phyloP scores from a whole-genome alignment of 2,888 invertebrate genomes.

The Plusia festucae region DNA sequence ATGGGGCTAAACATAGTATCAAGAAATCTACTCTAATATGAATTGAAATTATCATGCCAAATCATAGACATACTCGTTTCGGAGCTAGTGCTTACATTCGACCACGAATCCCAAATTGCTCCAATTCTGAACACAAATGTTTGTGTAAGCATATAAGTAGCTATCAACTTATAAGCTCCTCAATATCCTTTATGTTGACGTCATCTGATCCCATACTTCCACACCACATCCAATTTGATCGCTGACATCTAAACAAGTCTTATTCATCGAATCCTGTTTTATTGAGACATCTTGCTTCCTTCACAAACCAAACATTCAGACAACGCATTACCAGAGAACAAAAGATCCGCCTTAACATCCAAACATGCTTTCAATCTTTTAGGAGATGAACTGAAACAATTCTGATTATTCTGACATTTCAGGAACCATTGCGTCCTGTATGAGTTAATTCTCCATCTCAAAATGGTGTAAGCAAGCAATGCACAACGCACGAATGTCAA shows the following conservation, averaged over 20 bases:
- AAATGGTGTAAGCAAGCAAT: not conserved
- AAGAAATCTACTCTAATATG: no score
- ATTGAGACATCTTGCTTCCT: slow-evolving; percentile 19
- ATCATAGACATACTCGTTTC: no score
- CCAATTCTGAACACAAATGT: no score
- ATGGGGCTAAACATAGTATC: no score
- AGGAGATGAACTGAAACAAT: not conserved
- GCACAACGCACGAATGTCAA: not conserved
- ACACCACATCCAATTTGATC: not conserved
- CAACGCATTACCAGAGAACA: slow-evolving; percentile 8
- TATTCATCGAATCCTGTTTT: not conserved
- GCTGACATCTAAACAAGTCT: not conserved
- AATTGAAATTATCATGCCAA: no score
- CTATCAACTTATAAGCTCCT: no score
- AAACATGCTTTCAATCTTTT: slow-evolving; percentile 11
- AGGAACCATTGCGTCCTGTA: not conserved
- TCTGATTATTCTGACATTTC: not conserved
- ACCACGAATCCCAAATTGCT: no score
- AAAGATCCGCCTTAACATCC: slow-evolving; percentile 14
- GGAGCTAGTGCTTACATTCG: no score
- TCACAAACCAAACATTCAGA: slow-evolving; percentile 17
- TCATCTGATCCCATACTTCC: not conserved
- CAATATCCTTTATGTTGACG: no score
- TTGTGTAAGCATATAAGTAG: no score
- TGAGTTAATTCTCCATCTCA: not conserved